Conservation (phyloP, 2,888 invertebrate genomes). For the Drosophila greeni region DNA sequence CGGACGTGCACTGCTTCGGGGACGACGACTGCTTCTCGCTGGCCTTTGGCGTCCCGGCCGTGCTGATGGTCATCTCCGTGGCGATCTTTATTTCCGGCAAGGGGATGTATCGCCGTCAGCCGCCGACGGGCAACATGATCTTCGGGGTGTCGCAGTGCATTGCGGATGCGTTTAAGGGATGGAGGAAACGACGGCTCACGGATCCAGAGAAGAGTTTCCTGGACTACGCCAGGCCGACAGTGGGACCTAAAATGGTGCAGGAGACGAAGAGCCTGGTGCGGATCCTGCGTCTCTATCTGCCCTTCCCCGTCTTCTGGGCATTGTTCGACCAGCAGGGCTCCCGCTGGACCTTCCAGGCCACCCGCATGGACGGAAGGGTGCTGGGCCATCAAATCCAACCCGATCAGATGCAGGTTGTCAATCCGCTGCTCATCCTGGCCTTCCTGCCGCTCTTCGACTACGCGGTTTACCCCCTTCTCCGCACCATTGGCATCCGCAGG, state of each 20-base stretch:
- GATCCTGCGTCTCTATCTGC: conserved; percentile 90
- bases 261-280: conserved; percentile 88
- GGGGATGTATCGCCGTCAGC: conserved; percentile 85
- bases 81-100: conserved; percentile 90
- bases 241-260: conserved; percentile 84
- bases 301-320: conserved; percentile 98
- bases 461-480: conserved; percentile 77
- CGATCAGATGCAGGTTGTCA: conserved; percentile 97
- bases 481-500: conserved; percentile 68
- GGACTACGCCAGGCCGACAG: conserved; percentile 91
- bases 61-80: conserved; percentile 90
- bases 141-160: conserved; percentile 88
- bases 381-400: conserved; percentile 84
- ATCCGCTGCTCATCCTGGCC: conserved; percentile 90
- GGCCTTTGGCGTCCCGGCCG: conserved; percentile 93
- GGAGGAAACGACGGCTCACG: conserved; percentile 77
- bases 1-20: conserved; percentile 87
- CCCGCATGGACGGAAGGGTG: conserved; percentile 88
- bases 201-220: conserved; percentile 89
- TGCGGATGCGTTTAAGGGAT: conserved; percentile 79
- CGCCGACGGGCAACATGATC: conserved; percentile 91
- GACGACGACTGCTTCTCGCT: conserved; percentile 88
- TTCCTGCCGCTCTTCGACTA: conserved; percentile 92
- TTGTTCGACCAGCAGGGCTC: conserved; percentile 97
- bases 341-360: conserved; percentile 95